Base-by-base conservation (phyloP, 2,888 invertebrate species). In the Balanococcus diminutus region DNA sequence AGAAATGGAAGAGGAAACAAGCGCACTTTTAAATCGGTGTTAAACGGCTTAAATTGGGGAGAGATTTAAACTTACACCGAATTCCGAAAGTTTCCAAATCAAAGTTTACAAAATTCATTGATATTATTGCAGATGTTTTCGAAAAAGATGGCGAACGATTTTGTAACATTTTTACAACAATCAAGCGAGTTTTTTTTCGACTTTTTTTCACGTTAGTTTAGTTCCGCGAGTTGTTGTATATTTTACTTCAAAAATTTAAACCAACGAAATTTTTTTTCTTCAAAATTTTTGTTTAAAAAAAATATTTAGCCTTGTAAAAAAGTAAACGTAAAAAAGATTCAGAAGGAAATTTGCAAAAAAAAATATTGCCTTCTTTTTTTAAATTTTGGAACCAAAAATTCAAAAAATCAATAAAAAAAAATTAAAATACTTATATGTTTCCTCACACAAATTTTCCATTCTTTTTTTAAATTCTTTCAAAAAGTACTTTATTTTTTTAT, bases 71-170 rank as follows among this genome's bases (percentile, higher is more conserved):
- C 56, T 61, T 83, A 83, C 83, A 61, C 83, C 36, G 61, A 61
- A 83, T 83, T 61, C 46, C 61, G 83, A 83, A 83, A 83, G 61
- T 83, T 83, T 83, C 61, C 31, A 61, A 83, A 61, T 56, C 61
- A 83, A 83, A 83, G 51, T 82, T 82, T 56, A 82, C 82, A 56
- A 51, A 51, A 82, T 82, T 82, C 56, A 82, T 82, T 82, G 82
- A 82, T 82, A 82, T 82, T 82, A 82, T 82, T 82, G 82, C 82
- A 82, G 82, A 82, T 82, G 82, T 82, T 82, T 82, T 19, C 82
- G 46, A 31, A 82, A 56, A 82, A 82, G 56, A 82, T 51, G 56
- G 82, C 82, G 46, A 82, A 56, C 32, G 56, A 82, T 82, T 82
- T 25, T n/a, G 82, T 81, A 82, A 51, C 82, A 22, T 39, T 82